Evolutionary conservation across 2,888 invertebrate genomes (phyloP).

Genomic region (Cheilosia vernalis): DNA sequence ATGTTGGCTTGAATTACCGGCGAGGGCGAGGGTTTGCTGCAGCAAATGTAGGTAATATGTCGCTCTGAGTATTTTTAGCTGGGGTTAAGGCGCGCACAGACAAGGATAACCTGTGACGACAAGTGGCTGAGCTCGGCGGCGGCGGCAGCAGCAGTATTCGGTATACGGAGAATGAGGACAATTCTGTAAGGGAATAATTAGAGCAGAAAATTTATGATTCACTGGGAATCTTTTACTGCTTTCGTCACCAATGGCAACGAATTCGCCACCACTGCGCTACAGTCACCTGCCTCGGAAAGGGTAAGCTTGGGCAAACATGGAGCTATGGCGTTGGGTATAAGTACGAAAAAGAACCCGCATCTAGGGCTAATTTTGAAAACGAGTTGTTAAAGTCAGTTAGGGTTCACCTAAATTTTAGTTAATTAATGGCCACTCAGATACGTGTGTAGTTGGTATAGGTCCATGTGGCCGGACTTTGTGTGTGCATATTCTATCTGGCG

Average conservation of each 20-base stretch:
- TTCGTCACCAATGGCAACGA: slow-evolving; percentile 51
- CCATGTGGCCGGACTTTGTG: slow-evolving; percentile 6
- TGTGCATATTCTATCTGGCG: slow-evolving; percentile 6
- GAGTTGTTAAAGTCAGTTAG: slow-evolving; percentile 57
- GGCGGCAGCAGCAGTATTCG: neutral
- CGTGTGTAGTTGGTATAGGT: neutral
- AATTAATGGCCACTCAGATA: slow-evolving; percentile 60
- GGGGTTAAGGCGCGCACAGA: slow-evolving; percentile 40
- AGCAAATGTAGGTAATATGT: slow-evolving; percentile 40
- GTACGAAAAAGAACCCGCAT: slow-evolving; percentile 10
- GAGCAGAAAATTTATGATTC: slow-evolving; percentile 74
- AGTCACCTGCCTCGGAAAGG: slow-evolving; percentile 14
- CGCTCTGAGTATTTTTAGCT: slow-evolving; percentile 20
- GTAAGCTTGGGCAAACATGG: slow-evolving; percentile 49
- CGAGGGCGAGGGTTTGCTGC: slow-evolving; percentile 43
- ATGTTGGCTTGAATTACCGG: slow-evolving; percentile 62
- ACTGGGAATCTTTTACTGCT: slow-evolving; percentile 54
- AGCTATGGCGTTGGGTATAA: slow-evolving; percentile 16
- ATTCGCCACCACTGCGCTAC: neutral
- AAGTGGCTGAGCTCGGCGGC: slow-evolving; percentile 44
- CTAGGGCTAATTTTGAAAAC: slow-evolving; percentile 50
- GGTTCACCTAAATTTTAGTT: slow-evolving; percentile 64
- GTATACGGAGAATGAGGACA: slow-evolving; percentile 52
- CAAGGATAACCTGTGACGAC: slow-evolving; percentile 55
- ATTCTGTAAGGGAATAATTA: slow-evolving; percentile 72